phyloP scores from a whole-genome alignment of 1,140 invertebrate genomes.

The Lasaia peninsularis region DNA sequence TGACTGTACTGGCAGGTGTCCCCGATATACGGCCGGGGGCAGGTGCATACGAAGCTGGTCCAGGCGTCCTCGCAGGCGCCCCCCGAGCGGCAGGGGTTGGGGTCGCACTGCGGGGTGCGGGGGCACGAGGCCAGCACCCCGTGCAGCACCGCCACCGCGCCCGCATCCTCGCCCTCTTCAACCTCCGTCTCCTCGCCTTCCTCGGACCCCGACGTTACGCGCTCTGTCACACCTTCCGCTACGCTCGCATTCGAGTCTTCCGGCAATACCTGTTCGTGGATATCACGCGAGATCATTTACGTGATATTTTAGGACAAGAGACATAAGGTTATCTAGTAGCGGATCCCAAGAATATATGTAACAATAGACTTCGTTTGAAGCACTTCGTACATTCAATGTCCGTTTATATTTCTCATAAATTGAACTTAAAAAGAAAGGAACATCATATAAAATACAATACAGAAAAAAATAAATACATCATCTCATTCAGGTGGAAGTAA shows the following conservation, averaged over 20 bases:
- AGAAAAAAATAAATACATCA: too few species aligned
- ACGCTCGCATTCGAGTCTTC: too few species aligned
- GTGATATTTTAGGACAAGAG: too few species aligned
- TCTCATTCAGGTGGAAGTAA: too few species aligned
- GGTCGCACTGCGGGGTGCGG: conserved; percentile 87
- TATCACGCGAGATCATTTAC: background rate
- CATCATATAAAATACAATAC: too few species aligned
- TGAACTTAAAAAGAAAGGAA: too few species aligned
- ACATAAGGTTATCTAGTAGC: too few species aligned
- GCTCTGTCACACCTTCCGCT: too few species aligned
- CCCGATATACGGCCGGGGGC: conserved; percentile 91
- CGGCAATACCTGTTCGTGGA: conserved; percentile 41
- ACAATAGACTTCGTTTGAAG: too few species aligned
- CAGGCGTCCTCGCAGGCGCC: conserved; percentile 94
- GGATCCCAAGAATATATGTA: too few species aligned
- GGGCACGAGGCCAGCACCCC: conserved; percentile 83
- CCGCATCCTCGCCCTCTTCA: conserved; percentile 20
- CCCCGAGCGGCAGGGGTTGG: conserved; percentile 91
- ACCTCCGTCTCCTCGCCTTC: conserved; percentile 18
- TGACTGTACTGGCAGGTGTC: conserved; percentile 90
- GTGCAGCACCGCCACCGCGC: conserved; percentile 40
- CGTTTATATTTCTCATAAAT: too few species aligned
- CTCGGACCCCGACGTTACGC: conserved; percentile 11
- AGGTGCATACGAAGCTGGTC: conserved; percentile 91
- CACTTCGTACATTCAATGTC: too few species aligned